Evolutionary conservation across 2,888 invertebrate genomes (phyloP), one percentile per base, ranked within the genome.

Genomic region (Cinara cedri): DNA sequence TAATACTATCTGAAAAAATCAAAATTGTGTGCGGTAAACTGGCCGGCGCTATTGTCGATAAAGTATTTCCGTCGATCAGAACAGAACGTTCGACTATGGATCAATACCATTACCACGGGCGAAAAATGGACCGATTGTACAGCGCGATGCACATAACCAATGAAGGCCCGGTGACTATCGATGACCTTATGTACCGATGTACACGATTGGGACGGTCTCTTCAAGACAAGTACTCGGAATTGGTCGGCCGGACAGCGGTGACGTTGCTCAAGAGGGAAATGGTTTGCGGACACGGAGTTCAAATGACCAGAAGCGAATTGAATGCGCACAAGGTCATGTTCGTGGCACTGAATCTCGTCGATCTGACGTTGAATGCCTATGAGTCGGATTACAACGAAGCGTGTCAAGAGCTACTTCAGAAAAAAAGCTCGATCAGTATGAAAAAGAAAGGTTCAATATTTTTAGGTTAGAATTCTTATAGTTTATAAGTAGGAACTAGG

Each of bases 311-410:
- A 3, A 44, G 26, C 8, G 76, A 68, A 60, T 44, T 78, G 24
- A 46, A 78, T 14, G 68, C 76, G 4, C 34, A 49, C 8, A 78
- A 78, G 49, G 19, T 34, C 3, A 60, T 78, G 57, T 60, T 49
- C 16, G 19, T 78, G 4, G 49, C 76, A 14, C 19, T 78, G 26
- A 26, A 78, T 44, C 34, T 24, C 26, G 49, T 78, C 19, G 68
- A 78, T 60, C 49, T 78, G 11, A 34, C 60, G 21, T 0, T 68
- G 34, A 49, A 10, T n/a, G 49, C 68, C 14, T 78, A 68, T 8
- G 68, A 78, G 34, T 11, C 19, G 13, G 76, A 78, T 34, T 60
- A 34, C 11, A 3, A 55, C 10, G 76, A 78, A 49, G 76, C 42
- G 1, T 60, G 57, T 34, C 68, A 34, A 57, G 57, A 78, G 16